These are phyloP conservation scores for Carettochelys insculpta DNA, from an alignment of 2,113 vertebrate genomes.

Conservation along the genomic window DNA sequence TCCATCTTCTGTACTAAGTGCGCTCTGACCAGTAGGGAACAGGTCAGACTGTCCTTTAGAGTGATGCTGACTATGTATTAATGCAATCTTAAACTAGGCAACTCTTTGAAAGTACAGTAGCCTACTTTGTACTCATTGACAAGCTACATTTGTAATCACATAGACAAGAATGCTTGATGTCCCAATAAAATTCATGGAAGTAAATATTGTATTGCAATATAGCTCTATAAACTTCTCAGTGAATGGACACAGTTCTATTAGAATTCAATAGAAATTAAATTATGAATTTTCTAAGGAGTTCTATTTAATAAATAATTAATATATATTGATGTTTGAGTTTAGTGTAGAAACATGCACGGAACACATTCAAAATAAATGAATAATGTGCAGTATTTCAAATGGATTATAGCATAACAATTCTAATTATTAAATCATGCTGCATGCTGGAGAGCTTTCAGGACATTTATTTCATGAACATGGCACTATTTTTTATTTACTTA, in stretches of 20 bases:
- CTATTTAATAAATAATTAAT: slow-evolving; percentile 8
- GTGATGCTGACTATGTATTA: not conserved
- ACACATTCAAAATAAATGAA: slow-evolving; percentile 47
- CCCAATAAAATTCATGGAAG: slow-evolving; percentile 57
- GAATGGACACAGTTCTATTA: slow-evolving; percentile 38
- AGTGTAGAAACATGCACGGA: slow-evolving; percentile 41
- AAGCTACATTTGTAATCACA: slow-evolving; percentile 58
- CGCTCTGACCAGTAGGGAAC: not conserved
- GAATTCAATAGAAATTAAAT: slow-evolving; percentile 59
- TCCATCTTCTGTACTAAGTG: not conserved
- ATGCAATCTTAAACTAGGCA: slow-evolving; percentile 44
- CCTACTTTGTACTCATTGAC: slow-evolving; percentile 44
- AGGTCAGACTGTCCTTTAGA: not conserved
- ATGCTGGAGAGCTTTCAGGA: not conserved
- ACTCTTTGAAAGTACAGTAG: slow-evolving; percentile 52
- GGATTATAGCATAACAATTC: slow-evolving; percentile 5
- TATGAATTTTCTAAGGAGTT: slow-evolving; percentile 24
- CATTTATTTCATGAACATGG: not conserved
- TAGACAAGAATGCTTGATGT: slow-evolving; percentile 53
- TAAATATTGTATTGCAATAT: slow-evolving; percentile 58
- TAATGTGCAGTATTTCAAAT: not conserved
- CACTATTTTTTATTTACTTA: not conserved
- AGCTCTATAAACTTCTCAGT: slow-evolving; percentile 55
- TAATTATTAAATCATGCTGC: not conserved
- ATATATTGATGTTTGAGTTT: slow-evolving; percentile 42